Evolutionary conservation across 2,888 invertebrate genomes (phyloP), one percentile per base, ranked within the genome.

Genomic region (Girardia tigrina): DNA sequence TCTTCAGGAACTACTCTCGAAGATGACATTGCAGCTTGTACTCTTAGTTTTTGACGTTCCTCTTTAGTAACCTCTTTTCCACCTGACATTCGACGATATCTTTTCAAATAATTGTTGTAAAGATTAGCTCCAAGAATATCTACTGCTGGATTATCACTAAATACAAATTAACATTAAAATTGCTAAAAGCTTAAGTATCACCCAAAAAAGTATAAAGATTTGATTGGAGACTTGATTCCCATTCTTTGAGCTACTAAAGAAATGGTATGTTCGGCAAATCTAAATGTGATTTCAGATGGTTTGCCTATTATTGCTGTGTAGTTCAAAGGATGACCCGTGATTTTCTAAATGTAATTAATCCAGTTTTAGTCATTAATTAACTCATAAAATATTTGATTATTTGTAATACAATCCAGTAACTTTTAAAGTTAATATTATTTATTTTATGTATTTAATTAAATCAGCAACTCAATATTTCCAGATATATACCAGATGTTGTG

Each of bases 111-210:
- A 1, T 82, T 79, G 77, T 83, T 81, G 78, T 84, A 84, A 27
- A 83, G 79, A 77, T 84, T 84, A 42, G 82, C 81, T 14, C 84
- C 84, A 26, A 82, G 81, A 28, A 84, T 82, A 78, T 84, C 84
- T 12, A 82, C 82, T 42, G 81, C 80, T 0, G 83, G 83, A 75
- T 83, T 83, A 78, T 84, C 84, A 23, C 84, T 84, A 80, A 14
- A 36, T 36, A 12, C 12, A 12, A 36, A 36, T 12, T 36, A 36
- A 12, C 8, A 12, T 36, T 36, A 42, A 16, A 42, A 14, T 16
- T 16, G 14, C 6, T 14, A 14, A n/a, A 8, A 70, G 8, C 20
- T 23, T 70, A 23, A 72, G n/a, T 78, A 82, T 79, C 79, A 84
- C 84, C 84, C 84, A 75, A 84, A 80, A 73, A 84, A 81, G 78